Base-by-base conservation (phyloP, 2,797 vertebrate genomes). In the Centroberyx gerrardi region DNA sequence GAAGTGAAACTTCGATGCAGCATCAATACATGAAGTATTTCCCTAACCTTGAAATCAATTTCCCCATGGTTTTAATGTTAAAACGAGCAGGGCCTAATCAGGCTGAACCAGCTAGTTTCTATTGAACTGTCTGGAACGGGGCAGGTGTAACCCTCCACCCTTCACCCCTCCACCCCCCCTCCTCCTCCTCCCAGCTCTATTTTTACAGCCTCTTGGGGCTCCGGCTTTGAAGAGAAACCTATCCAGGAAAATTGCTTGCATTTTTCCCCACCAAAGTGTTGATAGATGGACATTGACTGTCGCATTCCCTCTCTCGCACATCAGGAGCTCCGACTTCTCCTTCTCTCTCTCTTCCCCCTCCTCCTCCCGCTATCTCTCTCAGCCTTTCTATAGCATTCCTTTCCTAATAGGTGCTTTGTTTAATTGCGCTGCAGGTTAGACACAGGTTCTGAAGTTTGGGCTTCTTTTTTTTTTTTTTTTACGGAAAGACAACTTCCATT, bases 281-380 rank as follows among this genome's bases (percentile, higher is more conserved):
- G 92, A 92, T 87, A 76, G 92, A 92, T 84, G 87, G 88, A 90
- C 92, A 92, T 77, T 92, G 90, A 92, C 87, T 89, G 90, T 90
- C 72, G 48, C 85, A 84, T 87, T 86, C 85, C 76, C 89, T 80
- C 80, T 76, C 79, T 49, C 69, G 48, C 79, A 85, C 81, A 83
- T 82, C 86, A 75, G 84, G 72, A 81, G 81, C 67, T 58, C n/a
- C 1, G n/a, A 29, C 74, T 56, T 44, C 62, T 44, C 14, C 36
- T 1, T 14, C 13, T 12, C 5, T 1, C 15, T 13, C 31, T 29
- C 17, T 22, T 18, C 7, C 58, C 28, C 17, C 17, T 58, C 46
- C 22, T 10, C 9, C 18, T 5, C 63, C 18, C n/a, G 9, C 58
- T 63, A 42, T 78, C 74, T 75, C 75, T 31, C 71, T 61, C 78